Conservation (phyloP, 2,113 vertebrate species). For the Cyanoramphus novaezelandiae region DNA sequence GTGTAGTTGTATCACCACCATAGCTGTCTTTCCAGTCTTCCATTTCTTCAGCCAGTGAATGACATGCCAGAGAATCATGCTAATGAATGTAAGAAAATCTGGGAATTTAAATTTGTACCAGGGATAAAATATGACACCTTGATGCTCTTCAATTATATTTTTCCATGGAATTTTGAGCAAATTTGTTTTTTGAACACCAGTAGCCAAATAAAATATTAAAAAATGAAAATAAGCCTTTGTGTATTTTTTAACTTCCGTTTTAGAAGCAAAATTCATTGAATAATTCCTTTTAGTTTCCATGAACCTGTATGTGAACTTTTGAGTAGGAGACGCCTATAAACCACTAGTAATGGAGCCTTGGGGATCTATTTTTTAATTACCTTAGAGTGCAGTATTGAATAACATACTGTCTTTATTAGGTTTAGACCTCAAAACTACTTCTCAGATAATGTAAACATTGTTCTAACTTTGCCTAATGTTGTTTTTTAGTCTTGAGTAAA, state of each 20-base stretch:
- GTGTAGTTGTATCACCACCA: neutral
- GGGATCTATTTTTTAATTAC: slow-evolving; percentile 53
- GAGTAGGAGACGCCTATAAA: neutral
- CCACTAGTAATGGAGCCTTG: neutral
- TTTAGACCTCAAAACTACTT: slow-evolving; percentile 12
- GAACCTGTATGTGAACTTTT: neutral
- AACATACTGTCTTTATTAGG: slow-evolving; percentile 28
- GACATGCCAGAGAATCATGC: neutral
- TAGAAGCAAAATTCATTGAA: neutral
- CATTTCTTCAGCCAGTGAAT: neutral
- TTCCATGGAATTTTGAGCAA: neutral
- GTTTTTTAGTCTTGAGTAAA: neutral
- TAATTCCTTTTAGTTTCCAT: neutral
- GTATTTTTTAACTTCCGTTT: neutral
- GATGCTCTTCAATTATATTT: neutral
- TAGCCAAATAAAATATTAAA: neutral
- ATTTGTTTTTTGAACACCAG: neutral
- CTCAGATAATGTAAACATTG: slow-evolving; percentile 34
- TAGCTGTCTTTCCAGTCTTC: neutral
- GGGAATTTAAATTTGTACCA: neutral
- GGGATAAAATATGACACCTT: neutral
- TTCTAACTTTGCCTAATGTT: neutral
- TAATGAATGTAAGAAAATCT: neutral
- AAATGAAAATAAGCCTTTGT: neutral
- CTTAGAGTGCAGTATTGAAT: slow-evolving; percentile 26